Evolutionary conservation across 2,888 invertebrate species (phyloP).

Genomic region (Agrotis clavis): DNA sequence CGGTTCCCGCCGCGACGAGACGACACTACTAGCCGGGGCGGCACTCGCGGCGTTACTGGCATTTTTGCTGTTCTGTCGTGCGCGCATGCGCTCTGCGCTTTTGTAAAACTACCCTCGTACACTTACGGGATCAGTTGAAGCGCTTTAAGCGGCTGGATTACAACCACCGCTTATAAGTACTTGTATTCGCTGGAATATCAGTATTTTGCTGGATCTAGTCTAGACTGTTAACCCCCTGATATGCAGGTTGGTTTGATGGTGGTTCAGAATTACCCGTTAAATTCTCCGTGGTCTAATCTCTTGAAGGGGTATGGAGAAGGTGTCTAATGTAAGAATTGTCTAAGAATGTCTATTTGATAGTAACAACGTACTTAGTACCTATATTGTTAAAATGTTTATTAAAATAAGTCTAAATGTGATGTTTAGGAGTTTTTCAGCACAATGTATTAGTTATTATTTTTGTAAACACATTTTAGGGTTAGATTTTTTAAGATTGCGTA

Average conservation of each 20-base stretch:
- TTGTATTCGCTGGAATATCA: slow-evolving; percentile 26
- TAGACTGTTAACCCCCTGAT: slow-evolving; percentile 1
- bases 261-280: slow-evolving; percentile 2
- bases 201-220: slow-evolving; percentile 30
- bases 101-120: slow-evolving; percentile 72
- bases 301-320: slow-evolving; percentile 19
- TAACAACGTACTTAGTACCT: slow-evolving; percentile 38
- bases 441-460: slow-evolving; percentile 47
- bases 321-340: slow-evolving; percentile 24
- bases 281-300: slow-evolving; percentile 16
- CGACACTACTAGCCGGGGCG: slow-evolving; percentile 84
- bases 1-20: slow-evolving; percentile 83
- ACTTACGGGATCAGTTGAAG: slow-evolving; percentile 37
- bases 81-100: slow-evolving; percentile 81
- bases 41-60: slow-evolving; percentile 86
- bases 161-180: slow-evolving; percentile 19
- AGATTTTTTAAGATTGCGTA: slow-evolving; percentile 39
- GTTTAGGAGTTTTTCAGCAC: slow-evolving; percentile 45
- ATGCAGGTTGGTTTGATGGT: slow-evolving; percentile 5
- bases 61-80: slow-evolving; percentile 84
- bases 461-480: slow-evolving; percentile 30
- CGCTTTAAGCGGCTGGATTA: slow-evolving; percentile 46
- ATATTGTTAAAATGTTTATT: slow-evolving; percentile 5
- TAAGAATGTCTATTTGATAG: slow-evolving; percentile 39
- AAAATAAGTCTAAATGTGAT: slow-evolving; percentile 42